These are phyloP conservation scores for Catamblyrhynchus diadema DNA, from an alignment of 2,797 vertebrate genomes.

Conservation along the genomic window DNA sequence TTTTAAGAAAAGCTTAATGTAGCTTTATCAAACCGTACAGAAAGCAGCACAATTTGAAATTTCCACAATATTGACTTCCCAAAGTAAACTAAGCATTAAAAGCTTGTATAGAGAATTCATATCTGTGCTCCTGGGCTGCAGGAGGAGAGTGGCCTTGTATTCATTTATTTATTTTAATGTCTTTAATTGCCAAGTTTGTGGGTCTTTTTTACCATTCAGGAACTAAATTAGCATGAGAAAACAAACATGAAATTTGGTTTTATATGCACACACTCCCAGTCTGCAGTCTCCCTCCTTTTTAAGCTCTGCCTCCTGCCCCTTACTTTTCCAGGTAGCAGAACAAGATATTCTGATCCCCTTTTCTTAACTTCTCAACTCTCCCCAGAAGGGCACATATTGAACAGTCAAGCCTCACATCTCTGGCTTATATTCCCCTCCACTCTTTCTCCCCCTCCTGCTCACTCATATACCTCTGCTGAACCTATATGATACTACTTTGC, in stretches of 20 bases:
- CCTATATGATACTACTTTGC: not conserved
- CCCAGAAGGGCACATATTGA: not conserved
- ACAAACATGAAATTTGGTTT: not conserved
- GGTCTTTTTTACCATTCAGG: not conserved
- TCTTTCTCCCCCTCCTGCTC: not conserved
- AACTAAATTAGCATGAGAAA: not conserved
- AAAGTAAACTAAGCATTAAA: not conserved
- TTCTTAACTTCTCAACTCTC: not conserved
- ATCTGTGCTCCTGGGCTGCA: not conserved
- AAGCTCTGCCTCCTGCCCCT: not conserved
- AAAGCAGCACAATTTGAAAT: not conserved
- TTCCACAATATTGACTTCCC: not conserved
- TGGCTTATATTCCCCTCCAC: not conserved
- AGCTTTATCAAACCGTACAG: not conserved
- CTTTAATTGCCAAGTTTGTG: not conserved
- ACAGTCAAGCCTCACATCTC: not conserved
- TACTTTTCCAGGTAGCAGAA: not conserved
- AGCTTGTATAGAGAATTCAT: not conserved
- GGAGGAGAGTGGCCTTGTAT: not conserved
- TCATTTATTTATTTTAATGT: not conserved
- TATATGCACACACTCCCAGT: not conserved
- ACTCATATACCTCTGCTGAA: not conserved
- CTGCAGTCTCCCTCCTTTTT: not conserved
- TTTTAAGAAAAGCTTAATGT: not conserved
- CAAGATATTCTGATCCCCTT: not conserved